A percentile compares a stretch with the other conserved stretches of the same genome.
Evolutionary conservation across 2,888 invertebrate species (phyloP).

Genomic region (Blomia tropicalis): DNA sequence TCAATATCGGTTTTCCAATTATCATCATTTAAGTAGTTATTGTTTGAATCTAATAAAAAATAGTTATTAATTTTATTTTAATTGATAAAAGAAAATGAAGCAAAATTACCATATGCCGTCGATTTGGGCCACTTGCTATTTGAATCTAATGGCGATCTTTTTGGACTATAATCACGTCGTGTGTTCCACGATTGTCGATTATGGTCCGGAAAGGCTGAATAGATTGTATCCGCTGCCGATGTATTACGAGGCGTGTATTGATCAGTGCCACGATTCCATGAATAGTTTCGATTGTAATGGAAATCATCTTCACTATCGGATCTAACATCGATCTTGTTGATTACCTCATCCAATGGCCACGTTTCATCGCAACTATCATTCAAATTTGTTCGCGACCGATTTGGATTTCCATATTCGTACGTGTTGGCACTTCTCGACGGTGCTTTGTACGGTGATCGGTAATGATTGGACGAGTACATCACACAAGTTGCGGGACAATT

Average conservation of each 20-base stretch:
- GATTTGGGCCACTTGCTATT: conserved; percentile 6
- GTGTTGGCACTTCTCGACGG: conserved; percentile 15
- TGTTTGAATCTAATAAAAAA: neutral
- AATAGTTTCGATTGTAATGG: neutral
- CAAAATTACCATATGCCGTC: too few relatives aligned
- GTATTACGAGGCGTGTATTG: neutral
- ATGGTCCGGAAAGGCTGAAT: neutral
- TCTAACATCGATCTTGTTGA: conserved; percentile 5
- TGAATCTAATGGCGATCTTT: neutral
- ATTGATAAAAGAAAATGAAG: neutral
- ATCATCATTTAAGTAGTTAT: conserved; percentile 10
- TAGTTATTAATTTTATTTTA: too few relatives aligned
- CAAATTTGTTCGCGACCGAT: conserved; percentile 10
- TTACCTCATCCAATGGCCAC: conserved; percentile 15
- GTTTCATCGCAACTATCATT: conserved; percentile 6
- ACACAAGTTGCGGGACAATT: neutral
- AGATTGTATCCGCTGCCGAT: neutral
- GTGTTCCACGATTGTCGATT: neutral
- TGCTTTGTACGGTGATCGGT: conserved; percentile 8
- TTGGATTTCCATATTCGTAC: neutral
- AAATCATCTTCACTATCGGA: neutral
- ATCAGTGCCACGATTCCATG: neutral
- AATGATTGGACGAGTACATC: conserved; percentile 1
- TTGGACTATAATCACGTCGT: neutral
- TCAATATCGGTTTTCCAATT: neutral